A percentile compares a stretch with the other conserved stretches of the same genome.
phyloP scores from a whole-genome alignment of 2,113 vertebrate species.

The Nymphicus hollandicus region DNA sequence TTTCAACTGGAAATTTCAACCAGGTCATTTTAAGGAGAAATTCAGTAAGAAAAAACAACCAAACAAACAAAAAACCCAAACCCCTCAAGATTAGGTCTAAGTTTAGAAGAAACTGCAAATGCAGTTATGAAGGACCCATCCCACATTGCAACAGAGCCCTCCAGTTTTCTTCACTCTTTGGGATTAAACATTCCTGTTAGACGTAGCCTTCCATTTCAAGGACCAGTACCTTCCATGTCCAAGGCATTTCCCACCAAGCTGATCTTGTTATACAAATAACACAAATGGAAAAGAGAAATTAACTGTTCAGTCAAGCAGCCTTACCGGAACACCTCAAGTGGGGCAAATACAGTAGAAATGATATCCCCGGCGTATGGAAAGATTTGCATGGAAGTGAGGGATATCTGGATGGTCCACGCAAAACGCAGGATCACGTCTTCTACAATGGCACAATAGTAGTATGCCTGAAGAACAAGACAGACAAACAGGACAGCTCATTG shows the following conservation, averaged over 20 bases:
- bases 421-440: conserved; percentile 96
- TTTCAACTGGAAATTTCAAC: not conserved
- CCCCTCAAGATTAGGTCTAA: not conserved
- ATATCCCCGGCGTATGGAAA: conserved; percentile 82
- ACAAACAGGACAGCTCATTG: not conserved
- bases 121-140: not conserved
- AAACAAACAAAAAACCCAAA: not conserved
- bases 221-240: rapidly evolving
- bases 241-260: rapidly evolving
- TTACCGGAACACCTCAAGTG: conserved; percentile 97
- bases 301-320: not conserved
- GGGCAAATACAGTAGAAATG: conserved; percentile 89
- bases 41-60: not conserved
- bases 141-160: not conserved
- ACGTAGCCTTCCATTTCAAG: not conserved
- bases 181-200: not conserved
- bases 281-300: not conserved
- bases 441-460: conserved; percentile 97
- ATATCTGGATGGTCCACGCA: conserved; percentile 94
- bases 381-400: conserved; percentile 79
- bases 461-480: conserved; percentile 80
- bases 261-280: not conserved
- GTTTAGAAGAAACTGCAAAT: not conserved
- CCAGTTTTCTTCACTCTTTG: not conserved
- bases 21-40: not conserved